These are phyloP conservation scores for Drosophila aff. DNA, from an alignment of 1,140 invertebrate species.

Conservation along the genomic window DNA sequence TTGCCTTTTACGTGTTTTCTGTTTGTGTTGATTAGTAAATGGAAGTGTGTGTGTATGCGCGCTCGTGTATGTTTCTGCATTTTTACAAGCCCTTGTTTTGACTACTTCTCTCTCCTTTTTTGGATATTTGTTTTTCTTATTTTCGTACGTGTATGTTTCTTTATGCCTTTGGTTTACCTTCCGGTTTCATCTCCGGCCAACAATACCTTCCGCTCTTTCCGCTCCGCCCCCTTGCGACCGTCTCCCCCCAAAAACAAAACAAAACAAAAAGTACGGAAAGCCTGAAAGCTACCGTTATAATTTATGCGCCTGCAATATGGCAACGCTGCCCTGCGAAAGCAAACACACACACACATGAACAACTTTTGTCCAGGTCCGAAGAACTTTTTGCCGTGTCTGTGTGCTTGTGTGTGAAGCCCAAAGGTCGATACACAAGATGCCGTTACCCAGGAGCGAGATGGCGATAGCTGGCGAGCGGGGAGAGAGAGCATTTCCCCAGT, in stretches of 20 bases:
- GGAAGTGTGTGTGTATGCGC: slow-evolving; percentile 34
- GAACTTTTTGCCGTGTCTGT: slow-evolving; percentile 36
- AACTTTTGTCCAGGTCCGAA: slow-evolving; percentile 73
- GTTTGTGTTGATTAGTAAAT: slow-evolving; percentile 80
- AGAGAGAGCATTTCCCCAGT: slow-evolving; percentile 61
- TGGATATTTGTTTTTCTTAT: slow-evolving; percentile 41
- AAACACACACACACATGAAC: slow-evolving; percentile 30
- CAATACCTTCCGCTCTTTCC: slow-evolving; percentile 52
- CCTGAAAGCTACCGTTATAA: slow-evolving; percentile 67
- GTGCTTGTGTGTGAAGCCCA: slow-evolving; percentile 40
- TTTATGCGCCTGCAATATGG: slow-evolving; percentile 80
- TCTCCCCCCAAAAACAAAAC: slow-evolving; percentile 21
- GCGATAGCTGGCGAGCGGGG: slow-evolving; percentile 18
- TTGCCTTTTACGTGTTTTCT: slow-evolving; percentile 58
- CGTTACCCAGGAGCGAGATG: slow-evolving; percentile 55
- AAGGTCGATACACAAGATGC: slow-evolving; percentile 79
- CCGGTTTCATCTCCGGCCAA: slow-evolving; percentile 81
- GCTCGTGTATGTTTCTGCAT: slow-evolving; percentile 31
- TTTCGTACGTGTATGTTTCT: slow-evolving; percentile 45
- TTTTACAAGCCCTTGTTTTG: slow-evolving; percentile 48
- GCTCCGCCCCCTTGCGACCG: neutral
- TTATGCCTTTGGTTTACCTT: slow-evolving; percentile 68
- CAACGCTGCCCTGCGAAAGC: slow-evolving; percentile 60
- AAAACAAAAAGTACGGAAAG: slow-evolving; percentile 36
- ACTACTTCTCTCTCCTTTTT: slow-evolving; percentile 37